Base-by-base conservation (phyloP, 2,797 vertebrate genomes). In the Arnoldichthys spilopterus region DNA sequence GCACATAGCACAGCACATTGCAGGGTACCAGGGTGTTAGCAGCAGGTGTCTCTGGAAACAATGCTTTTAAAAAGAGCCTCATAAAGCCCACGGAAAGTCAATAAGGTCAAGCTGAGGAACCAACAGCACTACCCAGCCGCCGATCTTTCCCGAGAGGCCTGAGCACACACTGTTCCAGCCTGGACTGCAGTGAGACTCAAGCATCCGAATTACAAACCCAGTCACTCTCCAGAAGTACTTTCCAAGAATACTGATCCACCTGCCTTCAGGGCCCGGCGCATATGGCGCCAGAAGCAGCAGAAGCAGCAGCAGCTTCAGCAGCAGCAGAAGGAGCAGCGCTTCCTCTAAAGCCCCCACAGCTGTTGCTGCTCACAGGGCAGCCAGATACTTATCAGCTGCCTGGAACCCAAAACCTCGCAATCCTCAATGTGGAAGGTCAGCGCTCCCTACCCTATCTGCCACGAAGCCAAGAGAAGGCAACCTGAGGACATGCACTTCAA, bases 281-380 rank as follows among this genome's bases (percentile, higher is more conserved):
- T 66, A 68, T 56, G 80, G 74, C 15, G 58, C 64, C 64, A 68
- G 56, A 54, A 66, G 16, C 58, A 69, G 40, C 43, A 15, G n/a
- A n/a, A n/a, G 37, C 37, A 9, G 37, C 64, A 73, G 24, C 54
- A 64, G 75, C 68, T 61, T 61, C 61, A 68, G 74, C 59, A 67
- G 59, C 63, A 66, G 20, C 61, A 69, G 40, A 63, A 74, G 26
- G 58, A 66, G 75, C 69, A 71, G 66, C 61, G 70, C 77, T 72
- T 67, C 70, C 62, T 72, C 68, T 69, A 83, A 79, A 87, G 53
- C 77, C 30, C 30, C 62, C 6, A 84, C 87, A 90, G 87, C 86
- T 86, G 85, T 85, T 88, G 89, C 78, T 72, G 70, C 78, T 90
- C 85, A 87, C 76, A 51, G 78, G 34, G 67, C 77, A 77, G 80